Conservation (phyloP, 1,140 invertebrate genomes). For the Leptopilina clavipes region DNA sequence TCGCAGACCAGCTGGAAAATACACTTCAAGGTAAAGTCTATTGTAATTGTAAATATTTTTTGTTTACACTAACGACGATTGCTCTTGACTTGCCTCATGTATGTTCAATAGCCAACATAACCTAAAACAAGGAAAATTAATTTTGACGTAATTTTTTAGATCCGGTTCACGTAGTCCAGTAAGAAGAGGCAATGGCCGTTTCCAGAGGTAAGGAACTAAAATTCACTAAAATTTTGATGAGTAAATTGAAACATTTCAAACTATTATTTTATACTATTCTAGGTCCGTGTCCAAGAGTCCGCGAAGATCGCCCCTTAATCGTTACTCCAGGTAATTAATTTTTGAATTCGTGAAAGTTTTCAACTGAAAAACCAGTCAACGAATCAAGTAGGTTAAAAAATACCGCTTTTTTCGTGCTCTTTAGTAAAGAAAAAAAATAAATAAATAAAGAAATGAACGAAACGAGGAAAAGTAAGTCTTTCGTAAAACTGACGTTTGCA, state of each 20-base stretch:
- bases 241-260: slow-evolving; percentile 51
- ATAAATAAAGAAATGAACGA: no score
- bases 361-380: slow-evolving; percentile 41
- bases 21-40: slow-evolving; percentile 73
- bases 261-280: slow-evolving; percentile 62
- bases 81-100: no score
- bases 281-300: slow-evolving; percentile 69
- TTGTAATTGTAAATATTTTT: no score
- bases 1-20: slow-evolving; percentile 73
- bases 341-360: slow-evolving; percentile 56
- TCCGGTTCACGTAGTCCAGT: slow-evolving; percentile 64
- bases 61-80: no score
- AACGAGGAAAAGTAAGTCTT: slow-evolving; percentile 52
- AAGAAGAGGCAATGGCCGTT: slow-evolving; percentile 61
- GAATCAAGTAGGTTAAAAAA: background rate
- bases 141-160: slow-evolving; percentile 54
- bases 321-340: slow-evolving; percentile 67
- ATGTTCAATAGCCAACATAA: slow-evolving; percentile 40
- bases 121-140: no score
- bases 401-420: no score
- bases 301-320: slow-evolving; percentile 52
- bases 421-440: no score
- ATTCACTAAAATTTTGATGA: slow-evolving; percentile 19
- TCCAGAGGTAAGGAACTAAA: slow-evolving; percentile 66
- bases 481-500: slow-evolving; percentile 75